Percentiles rank a stretch among this genome's conserved stretches.
phyloP scores from a whole-genome alignment of 2,797 vertebrate genomes.

The Anguilla marmorata region DNA sequence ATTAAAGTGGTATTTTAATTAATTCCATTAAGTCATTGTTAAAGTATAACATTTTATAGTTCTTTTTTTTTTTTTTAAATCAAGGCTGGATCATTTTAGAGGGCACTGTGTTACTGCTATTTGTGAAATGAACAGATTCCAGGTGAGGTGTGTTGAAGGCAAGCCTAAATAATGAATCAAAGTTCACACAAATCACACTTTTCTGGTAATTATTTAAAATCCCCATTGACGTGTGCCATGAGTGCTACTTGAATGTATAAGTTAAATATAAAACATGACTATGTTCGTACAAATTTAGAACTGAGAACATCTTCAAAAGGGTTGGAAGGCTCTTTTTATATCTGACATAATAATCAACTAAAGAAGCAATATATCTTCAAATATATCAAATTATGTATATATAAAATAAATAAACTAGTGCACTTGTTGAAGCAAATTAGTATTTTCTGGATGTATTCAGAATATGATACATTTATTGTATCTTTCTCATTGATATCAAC shows the following conservation, averaged over 20 bases:
- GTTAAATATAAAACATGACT: background rate
- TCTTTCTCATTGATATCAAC: background rate
- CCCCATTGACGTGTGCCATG: background rate
- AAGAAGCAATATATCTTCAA: no score
- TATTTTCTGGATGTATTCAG: no score
- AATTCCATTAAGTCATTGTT: no score
- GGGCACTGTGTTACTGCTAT: background rate
- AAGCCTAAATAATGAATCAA: background rate
- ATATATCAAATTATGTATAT: no score
- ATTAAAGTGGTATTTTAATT: no score
- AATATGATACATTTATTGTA: background rate
- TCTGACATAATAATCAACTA: no score
- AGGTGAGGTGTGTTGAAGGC: background rate
- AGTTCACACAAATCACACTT: constrained; percentile 2
- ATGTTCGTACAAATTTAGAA: background rate
- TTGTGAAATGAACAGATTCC: background rate
- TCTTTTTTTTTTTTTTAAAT: no score
- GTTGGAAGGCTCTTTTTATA: background rate
- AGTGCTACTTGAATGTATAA: background rate
- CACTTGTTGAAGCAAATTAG: no score
- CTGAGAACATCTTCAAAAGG: background rate
- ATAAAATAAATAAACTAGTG: no score
- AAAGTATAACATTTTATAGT: background rate
- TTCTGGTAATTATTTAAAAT: constrained; percentile 24
- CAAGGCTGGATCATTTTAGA: no score